Evolutionary conservation across 92 coral and sea anemone genomes (phyloP).

Genomic region (Zoanthus solanderi): DNA sequence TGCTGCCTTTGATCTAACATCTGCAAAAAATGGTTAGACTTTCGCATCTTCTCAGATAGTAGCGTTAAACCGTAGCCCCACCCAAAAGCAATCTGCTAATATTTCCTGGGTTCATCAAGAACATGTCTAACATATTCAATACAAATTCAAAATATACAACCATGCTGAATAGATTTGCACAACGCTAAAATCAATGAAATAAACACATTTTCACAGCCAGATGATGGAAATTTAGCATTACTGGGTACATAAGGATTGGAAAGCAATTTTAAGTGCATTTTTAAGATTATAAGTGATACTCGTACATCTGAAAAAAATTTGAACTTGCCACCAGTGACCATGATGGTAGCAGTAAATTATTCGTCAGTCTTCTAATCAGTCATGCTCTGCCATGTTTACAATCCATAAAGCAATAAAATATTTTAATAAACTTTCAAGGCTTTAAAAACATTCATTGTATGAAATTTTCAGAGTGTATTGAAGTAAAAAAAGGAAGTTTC

Average conservation of each 20-base stretch:
- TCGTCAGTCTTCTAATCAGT: no score
- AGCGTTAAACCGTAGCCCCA: background rate
- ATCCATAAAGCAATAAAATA: no score
- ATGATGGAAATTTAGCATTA: background rate
- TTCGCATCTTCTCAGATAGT: no score
- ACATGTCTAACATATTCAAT: background rate
- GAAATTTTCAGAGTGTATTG: background rate
- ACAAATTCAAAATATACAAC: background rate
- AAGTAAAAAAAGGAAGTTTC: background rate
- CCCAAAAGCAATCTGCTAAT: background rate
- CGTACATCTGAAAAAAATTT: slow-evolving; percentile 1
- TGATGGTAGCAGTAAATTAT: no score
- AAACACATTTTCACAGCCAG: background rate
- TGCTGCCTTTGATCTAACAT: no score
- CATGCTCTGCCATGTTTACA: no score
- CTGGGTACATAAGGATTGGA: background rate
- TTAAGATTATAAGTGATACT: background rate
- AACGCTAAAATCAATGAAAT: background rate
- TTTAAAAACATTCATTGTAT: no score
- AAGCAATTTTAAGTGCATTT: background rate
- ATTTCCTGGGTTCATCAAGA: background rate
- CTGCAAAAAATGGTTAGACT: no score
- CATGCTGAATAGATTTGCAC: background rate
- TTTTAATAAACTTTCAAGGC: no score
- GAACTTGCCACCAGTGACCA: background rate